A percentile compares a stretch with the other conserved stretches of the same genome.
Conservation (phyloP, 2,888 invertebrate species). For the Argyra leucocephala region DNA sequence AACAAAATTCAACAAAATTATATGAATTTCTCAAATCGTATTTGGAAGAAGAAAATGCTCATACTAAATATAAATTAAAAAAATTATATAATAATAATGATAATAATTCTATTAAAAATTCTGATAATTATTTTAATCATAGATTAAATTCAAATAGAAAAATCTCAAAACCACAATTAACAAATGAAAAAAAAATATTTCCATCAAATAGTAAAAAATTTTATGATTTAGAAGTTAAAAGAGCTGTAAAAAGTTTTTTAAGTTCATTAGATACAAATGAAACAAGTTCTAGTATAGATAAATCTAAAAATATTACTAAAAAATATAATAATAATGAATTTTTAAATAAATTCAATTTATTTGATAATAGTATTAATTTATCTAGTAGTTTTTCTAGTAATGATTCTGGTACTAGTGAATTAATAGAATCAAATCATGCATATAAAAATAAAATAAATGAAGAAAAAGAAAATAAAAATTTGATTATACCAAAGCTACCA, state of each 20-base stretch:
- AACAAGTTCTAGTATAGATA: background rate
- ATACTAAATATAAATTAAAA: too few relatives aligned
- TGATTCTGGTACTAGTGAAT: background rate
- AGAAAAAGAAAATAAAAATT: background rate
- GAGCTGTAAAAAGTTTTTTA: conserved; percentile 8
- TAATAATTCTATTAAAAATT: too few relatives aligned
- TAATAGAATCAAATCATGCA: background rate
- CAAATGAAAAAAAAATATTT: too few relatives aligned
- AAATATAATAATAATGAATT: background rate
- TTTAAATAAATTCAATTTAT: background rate
- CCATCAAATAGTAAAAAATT: background rate
- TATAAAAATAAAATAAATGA: background rate
- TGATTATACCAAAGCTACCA: background rate
- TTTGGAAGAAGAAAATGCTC: too few relatives aligned
- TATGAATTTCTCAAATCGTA: too few relatives aligned
- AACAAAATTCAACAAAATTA: too few relatives aligned
- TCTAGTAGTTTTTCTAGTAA: background rate
- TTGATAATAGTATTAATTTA: background rate
- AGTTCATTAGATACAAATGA: background rate
- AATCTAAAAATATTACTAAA: background rate
- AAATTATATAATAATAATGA: too few relatives aligned
- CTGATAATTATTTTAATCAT: too few relatives aligned
- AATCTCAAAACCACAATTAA: too few relatives aligned
- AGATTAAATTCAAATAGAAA: too few relatives aligned
- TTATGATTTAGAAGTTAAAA: background rate